These are phyloP conservation scores for Passer domesticus DNA, from an alignment of 2,113 vertebrate species.

Conservation along the genomic window DNA sequence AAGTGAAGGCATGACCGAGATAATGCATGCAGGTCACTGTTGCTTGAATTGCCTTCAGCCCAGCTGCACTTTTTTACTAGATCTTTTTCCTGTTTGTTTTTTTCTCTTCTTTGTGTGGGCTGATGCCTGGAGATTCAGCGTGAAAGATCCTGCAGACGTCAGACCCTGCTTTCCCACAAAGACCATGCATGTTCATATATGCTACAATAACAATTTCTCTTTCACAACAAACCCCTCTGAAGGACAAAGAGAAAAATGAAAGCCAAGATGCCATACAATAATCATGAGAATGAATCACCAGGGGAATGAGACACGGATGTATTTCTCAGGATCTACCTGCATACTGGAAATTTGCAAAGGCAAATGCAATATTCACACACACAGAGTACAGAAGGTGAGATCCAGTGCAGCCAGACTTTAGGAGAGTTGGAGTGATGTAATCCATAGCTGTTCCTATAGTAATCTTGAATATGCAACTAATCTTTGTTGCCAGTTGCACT, in stretches of 20 bases:
- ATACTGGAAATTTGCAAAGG: background rate
- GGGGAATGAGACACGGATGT: background rate
- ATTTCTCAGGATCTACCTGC: background rate
- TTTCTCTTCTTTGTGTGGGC: background rate
- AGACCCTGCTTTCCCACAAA: background rate
- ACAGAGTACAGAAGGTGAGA: background rate
- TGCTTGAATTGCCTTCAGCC: background rate
- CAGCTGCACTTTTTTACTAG: background rate
- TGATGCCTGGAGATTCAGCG: background rate
- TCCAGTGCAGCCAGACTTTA: background rate
- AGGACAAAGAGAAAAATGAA: background rate
- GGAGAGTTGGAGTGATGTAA: background rate
- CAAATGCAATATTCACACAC: background rate
- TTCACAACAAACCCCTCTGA: background rate
- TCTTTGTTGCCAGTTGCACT: background rate
- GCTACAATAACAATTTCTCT: background rate
- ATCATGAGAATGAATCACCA: background rate
- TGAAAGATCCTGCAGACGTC: background rate
- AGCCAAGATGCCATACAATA: background rate
- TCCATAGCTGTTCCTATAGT: background rate
- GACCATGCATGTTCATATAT: background rate
- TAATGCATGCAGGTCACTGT: background rate
- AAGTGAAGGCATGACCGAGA: background rate
- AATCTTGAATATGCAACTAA: slow-evolving; percentile 5
- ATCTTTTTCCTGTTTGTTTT: background rate